phyloP scores from a whole-genome alignment of 2,888 invertebrate genomes.

The Seira ritae region DNA sequence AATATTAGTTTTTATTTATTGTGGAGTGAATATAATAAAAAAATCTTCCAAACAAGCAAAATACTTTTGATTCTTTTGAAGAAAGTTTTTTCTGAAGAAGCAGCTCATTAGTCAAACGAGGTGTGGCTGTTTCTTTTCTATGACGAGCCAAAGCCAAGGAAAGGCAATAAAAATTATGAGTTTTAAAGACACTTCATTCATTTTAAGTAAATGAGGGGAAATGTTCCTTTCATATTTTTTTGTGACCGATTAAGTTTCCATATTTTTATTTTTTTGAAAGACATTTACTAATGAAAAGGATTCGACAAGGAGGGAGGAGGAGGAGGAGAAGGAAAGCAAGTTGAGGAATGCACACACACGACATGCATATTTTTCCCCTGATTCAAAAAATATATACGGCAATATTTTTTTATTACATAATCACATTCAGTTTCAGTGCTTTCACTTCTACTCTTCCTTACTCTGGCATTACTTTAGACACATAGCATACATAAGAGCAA shows the following conservation, averaged over 20 bases:
- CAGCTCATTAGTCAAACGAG: not conserved
- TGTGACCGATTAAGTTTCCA: not conserved
- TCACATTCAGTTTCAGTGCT: too few relatives aligned
- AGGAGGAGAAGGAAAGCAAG: too few relatives aligned
- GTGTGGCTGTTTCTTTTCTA: not conserved
- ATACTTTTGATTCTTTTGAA: not conserved
- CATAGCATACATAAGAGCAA: too few relatives aligned
- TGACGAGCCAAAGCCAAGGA: not conserved
- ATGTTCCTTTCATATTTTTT: not conserved
- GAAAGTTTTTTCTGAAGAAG: not conserved
- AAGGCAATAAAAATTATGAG: conserved; percentile 3
- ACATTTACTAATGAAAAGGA: not conserved
- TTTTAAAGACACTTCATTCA: not conserved
- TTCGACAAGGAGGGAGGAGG: too few relatives aligned
- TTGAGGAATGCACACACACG: too few relatives aligned
- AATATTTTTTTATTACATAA: too few relatives aligned
- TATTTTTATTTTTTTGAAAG: conserved; percentile 5
- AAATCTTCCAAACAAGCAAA: not conserved
- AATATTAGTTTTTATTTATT: conserved; percentile 3
- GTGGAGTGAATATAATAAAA: too few relatives aligned
- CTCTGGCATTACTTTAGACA: too few relatives aligned
- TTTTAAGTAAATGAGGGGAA: not conserved
- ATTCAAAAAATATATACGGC: too few relatives aligned
- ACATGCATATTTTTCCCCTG: too few relatives aligned
- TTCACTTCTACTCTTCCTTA: too few relatives aligned